Evolutionary conservation across 2,888 invertebrate genomes (phyloP), one percentile per base, ranked within the genome.

Genomic region (Xanthia icteritia): DNA sequence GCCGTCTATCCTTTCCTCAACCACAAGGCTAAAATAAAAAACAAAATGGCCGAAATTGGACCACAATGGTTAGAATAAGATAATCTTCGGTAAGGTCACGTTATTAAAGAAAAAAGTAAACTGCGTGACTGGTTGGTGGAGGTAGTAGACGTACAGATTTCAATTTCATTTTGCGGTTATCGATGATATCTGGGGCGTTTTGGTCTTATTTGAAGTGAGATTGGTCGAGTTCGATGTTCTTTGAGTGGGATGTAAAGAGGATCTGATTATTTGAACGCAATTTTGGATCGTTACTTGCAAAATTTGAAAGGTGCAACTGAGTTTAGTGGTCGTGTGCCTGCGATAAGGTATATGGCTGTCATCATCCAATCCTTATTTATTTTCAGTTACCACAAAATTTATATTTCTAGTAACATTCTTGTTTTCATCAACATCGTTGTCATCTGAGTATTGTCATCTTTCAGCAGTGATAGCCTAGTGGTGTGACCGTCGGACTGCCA

Each of bases 81-180:
- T 79, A 75, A 86, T 77, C 76, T 77, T 73, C 45, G 76, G 54
- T 87, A 88, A 87, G 87, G 87, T 85, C 85, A 87, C 80, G 89
- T 81, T 79, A 75, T 75, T 75, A 75, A 69, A 85, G 75, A 77
- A 88, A 88, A 86, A 88, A 82, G 70, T 68, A 58, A 70, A 64
- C 56, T 73, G 63, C 89, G 80, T 88, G 87, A 85, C 77, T 85
- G 72, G n/a, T 87, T 86, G 66, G 61, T 60, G 60, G 77, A 64
- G 51, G 27, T 70, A 67, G 60, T 54, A 60, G 76, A 64, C 42
- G 20, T 74, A 69, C 64, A 68, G 74, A 80, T 88, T 88, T 88
- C 89, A 85, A 88, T 88, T 88, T 88, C 85, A 76, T 88, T 88
- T 75, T 87, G 87, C 82, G 89, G 89, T 82, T 71, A 71, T 80